A percentile compares a stretch with the other conserved stretches of the same genome.
Conservation (phyloP, 2,888 invertebrate species). For the Dendrolimus houi region DNA sequence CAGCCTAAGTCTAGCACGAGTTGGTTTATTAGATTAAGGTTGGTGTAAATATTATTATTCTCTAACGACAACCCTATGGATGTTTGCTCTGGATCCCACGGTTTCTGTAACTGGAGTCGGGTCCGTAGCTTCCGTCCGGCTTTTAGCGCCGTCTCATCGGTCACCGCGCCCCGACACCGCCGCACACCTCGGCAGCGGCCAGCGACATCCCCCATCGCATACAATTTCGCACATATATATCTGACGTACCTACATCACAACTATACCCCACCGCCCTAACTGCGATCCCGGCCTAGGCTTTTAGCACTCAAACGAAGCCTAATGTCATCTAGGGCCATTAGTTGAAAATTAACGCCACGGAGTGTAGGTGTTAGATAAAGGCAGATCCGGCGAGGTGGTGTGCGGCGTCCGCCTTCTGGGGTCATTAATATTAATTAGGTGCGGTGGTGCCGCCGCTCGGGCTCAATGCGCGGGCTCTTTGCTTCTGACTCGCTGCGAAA, state of each 20-base stretch:
- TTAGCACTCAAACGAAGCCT: conserved; percentile 12
- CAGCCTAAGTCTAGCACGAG: neutral
- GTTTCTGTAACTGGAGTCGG: conserved; percentile 65
- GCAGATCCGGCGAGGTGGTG: conserved; percentile 33
- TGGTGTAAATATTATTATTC: neutral
- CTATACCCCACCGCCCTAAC: neutral
- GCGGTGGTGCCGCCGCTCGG: conserved; percentile 52
- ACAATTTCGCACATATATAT: conserved; percentile 17
- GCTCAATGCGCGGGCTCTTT: conserved; percentile 66
- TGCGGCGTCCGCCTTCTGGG: conserved; percentile 46
- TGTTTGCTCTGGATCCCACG: conserved; percentile 67
- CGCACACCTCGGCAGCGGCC: conserved; percentile 18
- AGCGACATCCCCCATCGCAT: conserved; percentile 35
- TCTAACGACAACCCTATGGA: conserved; percentile 41
- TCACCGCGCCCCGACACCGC: conserved; percentile 37
- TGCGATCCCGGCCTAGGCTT: neutral
- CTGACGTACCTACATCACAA: neutral
- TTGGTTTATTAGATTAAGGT: neutral
- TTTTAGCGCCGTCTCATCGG: conserved; percentile 70
- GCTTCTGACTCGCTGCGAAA: conserved; percentile 75
- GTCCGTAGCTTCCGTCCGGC: conserved; percentile 74
- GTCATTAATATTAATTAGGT: conserved; percentile 76
- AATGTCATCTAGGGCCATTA: conserved; percentile 19
- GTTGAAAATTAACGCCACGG: conserved; percentile 24
- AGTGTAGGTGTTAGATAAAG: conserved; percentile 50